These are phyloP conservation scores for Acrocyrtus sp. DNA, from an alignment of 2,888 invertebrate species.

Conservation along the genomic window DNA sequence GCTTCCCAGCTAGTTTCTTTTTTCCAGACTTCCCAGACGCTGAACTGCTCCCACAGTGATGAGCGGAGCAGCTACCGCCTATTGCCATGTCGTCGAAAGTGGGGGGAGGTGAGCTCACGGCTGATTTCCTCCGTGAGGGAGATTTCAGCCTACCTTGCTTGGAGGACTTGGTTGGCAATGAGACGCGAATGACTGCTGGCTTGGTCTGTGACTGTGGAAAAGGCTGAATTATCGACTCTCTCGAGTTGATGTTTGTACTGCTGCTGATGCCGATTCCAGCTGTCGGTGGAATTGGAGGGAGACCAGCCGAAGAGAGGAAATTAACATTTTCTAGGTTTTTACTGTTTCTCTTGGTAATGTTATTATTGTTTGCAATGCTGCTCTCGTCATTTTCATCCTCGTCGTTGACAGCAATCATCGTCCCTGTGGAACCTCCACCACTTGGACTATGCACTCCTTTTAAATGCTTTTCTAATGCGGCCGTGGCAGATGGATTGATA, in stretches of 20 bases:
- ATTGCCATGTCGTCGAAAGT: constrained; percentile 22
- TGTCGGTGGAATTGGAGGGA: constrained; percentile 58
- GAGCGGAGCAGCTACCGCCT: neutral
- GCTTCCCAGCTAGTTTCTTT: constrained; percentile 45
- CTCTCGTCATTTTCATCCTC: constrained; percentile 1
- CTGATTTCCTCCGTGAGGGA: constrained; percentile 40
- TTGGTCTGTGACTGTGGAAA: constrained; percentile 12
- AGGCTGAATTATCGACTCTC: constrained; percentile 6
- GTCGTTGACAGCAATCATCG: neutral
- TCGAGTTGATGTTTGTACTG: constrained; percentile 11
- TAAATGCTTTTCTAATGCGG: constrained; percentile 46
- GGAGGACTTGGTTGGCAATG: constrained; percentile 41
- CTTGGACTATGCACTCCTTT: constrained; percentile 42
- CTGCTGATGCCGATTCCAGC: neutral
- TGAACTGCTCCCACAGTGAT: neutral
- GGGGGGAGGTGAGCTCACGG: constrained; percentile 30
- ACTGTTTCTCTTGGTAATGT: constrained; percentile 23
- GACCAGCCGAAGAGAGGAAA: constrained; percentile 37
- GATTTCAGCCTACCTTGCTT: constrained; percentile 47
- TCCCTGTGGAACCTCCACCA: constrained; percentile 3
- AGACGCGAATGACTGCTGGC: constrained; percentile 37
- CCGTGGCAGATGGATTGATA: constrained; percentile 47
- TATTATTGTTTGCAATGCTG: constrained; percentile 27
- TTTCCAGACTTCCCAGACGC: constrained; percentile 38
- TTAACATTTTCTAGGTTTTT: constrained; percentile 31